Percentiles rank a stretch among this genome's conserved stretches.
Conservation (phyloP, 2,888 invertebrate species). For the Aporophyla nigra region DNA sequence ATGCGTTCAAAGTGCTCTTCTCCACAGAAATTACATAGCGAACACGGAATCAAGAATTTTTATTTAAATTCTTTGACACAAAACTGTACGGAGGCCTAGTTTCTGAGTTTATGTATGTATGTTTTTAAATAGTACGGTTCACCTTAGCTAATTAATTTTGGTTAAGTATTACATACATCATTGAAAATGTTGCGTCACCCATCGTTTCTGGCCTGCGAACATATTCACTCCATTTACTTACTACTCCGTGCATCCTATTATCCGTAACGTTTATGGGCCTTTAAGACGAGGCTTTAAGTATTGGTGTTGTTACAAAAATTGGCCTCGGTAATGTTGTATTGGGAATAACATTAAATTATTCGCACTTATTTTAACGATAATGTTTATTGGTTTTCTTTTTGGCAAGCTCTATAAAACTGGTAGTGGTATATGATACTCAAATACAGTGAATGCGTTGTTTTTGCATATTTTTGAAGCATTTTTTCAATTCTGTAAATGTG, state of each 20-base stretch:
- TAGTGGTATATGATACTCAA: not conserved
- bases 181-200: not conserved
- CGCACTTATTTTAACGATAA: constrained; percentile 52
- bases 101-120: too few species aligned
- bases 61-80: too few species aligned
- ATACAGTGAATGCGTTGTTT: too few species aligned
- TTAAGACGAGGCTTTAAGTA: constrained; percentile 62
- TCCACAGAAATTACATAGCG: too few species aligned
- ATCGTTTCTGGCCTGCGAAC: not conserved
- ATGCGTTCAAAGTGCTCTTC: too few species aligned
- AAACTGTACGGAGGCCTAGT: too few species aligned
- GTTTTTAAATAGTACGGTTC: too few species aligned
- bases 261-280: constrained; percentile 61
- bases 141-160: not conserved
- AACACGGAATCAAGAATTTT: too few species aligned
- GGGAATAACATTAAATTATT: constrained; percentile 57
- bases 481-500: too few species aligned
- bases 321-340: constrained; percentile 50
- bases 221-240: constrained; percentile 7
- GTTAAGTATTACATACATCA: not conserved
- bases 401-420: constrained; percentile 15
- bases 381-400: constrained; percentile 36
- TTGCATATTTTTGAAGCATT: too few species aligned
- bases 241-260: constrained; percentile 44
- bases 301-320: constrained; percentile 63